Base-by-base conservation (phyloP, 2,888 invertebrate genomes). In the Oscheius sp. region DNA sequence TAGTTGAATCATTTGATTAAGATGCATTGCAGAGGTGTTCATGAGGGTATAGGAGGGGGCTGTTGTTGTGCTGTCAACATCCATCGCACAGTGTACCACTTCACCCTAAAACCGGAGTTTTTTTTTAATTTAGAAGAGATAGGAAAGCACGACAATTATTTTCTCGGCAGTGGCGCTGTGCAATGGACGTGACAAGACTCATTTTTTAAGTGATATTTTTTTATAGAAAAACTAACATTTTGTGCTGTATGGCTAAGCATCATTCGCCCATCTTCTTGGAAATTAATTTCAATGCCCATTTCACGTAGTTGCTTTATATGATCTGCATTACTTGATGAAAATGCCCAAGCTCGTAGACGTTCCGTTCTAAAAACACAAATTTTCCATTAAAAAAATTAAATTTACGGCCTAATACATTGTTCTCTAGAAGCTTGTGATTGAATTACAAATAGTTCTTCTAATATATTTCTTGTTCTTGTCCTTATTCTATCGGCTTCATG, bases 281-380 rank as follows among this genome's bases (percentile, higher is more conserved):
- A 94, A 77, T 95, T 91, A 84, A 97, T 93, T 72, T 94, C 93
- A 87, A 99, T 96, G 76, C 98, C 98, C 96, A 98, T 96, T 88
- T 94, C 93, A 74, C 93, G 92, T 79, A 98, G 92, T 79, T 94
- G 92, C 89, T 92, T 93, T 82, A 96, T 90, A 91, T 98, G 97
- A 70, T 95, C 93, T 72, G 93, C 92, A 91, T 96, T 96, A 85
- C 92, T 93, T 73, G 94, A 92, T 80, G 93, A 90, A 82, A 91
- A 91, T 69, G 90, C 90, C 25, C 88, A 84, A 0, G 91, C 91
- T 63, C 86, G 84, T 2, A 87, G 79, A 1, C 86, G 76, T 27
- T 86, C 86, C 9, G 75, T 73, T 29, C 86, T 86, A 13, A 16
- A 58, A 56, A 13, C 13, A 18, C 49, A 2, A 49, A 3, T 49